These are phyloP conservation scores for Sakesphorus luctuosus DNA, from an alignment of 2,113 vertebrate genomes.

Conservation along the genomic window DNA sequence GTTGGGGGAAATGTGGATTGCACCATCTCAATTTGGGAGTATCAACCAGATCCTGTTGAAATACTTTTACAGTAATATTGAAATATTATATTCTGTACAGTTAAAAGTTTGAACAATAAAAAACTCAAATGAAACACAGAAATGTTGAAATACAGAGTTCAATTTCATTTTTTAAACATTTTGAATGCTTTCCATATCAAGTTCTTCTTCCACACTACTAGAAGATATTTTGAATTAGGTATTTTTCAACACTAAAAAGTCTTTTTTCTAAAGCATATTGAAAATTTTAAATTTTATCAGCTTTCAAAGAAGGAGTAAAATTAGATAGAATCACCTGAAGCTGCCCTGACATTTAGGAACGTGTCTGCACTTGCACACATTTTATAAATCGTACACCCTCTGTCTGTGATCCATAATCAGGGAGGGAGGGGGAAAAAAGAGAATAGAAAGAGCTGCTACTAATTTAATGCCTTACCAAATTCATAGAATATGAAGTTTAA, in stretches of 20 bases:
- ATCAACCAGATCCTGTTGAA: neutral
- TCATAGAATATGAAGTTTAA: neutral
- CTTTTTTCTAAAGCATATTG: neutral
- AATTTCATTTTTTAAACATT: neutral
- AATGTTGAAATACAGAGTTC: neutral
- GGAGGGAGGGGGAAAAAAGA: neutral
- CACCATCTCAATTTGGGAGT: neutral
- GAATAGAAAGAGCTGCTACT: neutral
- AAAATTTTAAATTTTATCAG: neutral
- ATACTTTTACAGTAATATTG: neutral
- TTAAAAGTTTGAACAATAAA: neutral
- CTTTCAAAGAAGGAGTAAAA: neutral
- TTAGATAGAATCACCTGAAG: neutral
- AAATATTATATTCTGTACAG: neutral
- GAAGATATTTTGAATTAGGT: neutral
- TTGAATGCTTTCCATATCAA: neutral
- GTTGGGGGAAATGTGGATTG: neutral
- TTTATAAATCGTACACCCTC: fast-evolving
- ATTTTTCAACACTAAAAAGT: neutral
- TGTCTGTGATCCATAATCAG: neutral
- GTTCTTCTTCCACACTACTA: neutral
- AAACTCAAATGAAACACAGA: neutral
- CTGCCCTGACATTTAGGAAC: neutral
- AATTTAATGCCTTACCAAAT: neutral
- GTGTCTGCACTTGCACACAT: neutral